A percentile compares a stretch with the other conserved stretches of the same genome.
These are phyloP conservation scores for Cyrtodaria siliqua DNA, from an alignment of 2,888 invertebrate genomes.

Conservation along the genomic window DNA sequence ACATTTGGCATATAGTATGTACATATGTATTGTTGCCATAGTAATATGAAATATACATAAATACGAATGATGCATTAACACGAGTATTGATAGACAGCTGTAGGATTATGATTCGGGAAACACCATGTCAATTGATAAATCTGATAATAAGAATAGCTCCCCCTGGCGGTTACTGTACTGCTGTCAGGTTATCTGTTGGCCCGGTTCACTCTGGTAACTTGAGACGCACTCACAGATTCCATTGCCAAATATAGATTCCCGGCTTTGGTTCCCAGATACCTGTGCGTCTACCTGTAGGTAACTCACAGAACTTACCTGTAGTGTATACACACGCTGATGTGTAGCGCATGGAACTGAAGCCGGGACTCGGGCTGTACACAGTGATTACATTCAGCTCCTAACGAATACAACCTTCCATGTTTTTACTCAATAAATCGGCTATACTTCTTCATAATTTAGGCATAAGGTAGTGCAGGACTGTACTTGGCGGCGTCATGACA, in stretches of 20 bases:
- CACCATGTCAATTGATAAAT: slow-evolving; percentile 41
- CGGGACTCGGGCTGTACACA: slow-evolving; percentile 38
- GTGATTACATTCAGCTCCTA: slow-evolving; percentile 41
- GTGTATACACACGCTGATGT: slow-evolving; percentile 12
- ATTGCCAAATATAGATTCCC: slow-evolving; percentile 72
- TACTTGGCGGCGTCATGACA: no score
- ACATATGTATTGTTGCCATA: no score
- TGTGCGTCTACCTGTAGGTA: neutral
- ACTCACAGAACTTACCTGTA: slow-evolving; percentile 21
- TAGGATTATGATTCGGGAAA: slow-evolving; percentile 39
- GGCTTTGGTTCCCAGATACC: slow-evolving; percentile 48
- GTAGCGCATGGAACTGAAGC: slow-evolving; percentile 17
- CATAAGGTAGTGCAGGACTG: no score
- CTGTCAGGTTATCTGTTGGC: slow-evolving; percentile 70
- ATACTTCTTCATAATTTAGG: no score
- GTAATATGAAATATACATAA: no score
- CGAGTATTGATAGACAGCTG: slow-evolving; percentile 36
- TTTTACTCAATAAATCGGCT: slow-evolving; percentile 8
- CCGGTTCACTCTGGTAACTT: slow-evolving; percentile 66
- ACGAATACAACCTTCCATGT: slow-evolving; percentile 38
- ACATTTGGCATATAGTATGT: no score
- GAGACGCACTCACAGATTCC: slow-evolving; percentile 63
- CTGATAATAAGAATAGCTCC: slow-evolving; percentile 29
- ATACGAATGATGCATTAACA: neutral
- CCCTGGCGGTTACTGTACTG: slow-evolving; percentile 23